Evolutionary conservation across 1,140 invertebrate species (phyloP), one percentile per base, ranked within the genome.

Genomic region (Cotesia glomerata): DNA sequence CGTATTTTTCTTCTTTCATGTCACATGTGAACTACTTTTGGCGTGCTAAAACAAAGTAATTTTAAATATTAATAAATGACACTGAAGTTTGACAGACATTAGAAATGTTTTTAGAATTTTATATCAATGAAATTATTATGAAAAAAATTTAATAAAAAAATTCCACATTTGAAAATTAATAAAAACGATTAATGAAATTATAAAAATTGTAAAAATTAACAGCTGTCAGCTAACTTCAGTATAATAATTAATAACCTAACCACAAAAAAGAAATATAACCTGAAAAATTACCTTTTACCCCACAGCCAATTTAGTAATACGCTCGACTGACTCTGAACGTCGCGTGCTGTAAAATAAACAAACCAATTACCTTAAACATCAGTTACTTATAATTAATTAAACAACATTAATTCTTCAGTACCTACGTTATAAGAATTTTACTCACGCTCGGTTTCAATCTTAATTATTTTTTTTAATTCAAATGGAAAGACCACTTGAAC

Each of bases 301-400:
- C 92, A 91, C 63, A 94, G 84, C 93, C 93, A 94, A 83, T 94
- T 93, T 76, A 94, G 84, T 16, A 94, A 88, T 66, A 93, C 92
- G 75, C 91, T 93, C 66, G 92, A 92, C 58, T 93, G 92, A 80
- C 92, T 93, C 83, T 93, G 92, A 16, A 91, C 90, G 80, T 93
- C 89, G 78, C 92, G 91, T 82, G 92, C 92, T 94, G 85, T 71
- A 88, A 90, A 77, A 75, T 81, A 81, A 78, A 72, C 73, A 68
- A 75, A 73, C 68, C 45, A 72, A 74, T 63, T 56, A 52, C n/a
- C 58, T 72, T 52, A 18, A 63, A 66, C 75, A 18, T 45, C 14
- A 9, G 49, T 45, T 35, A 18, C 39, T 5, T 9, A 4, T 51
- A 54, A 71, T 69, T n/a, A 9, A 58, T 62, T 59, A 45, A 36